Percentiles rank a stretch among this genome's conserved stretches.
These are phyloP conservation scores for Holacanthella duospinosa DNA, from an alignment of 2,888 invertebrate genomes.

Conservation along the genomic window DNA sequence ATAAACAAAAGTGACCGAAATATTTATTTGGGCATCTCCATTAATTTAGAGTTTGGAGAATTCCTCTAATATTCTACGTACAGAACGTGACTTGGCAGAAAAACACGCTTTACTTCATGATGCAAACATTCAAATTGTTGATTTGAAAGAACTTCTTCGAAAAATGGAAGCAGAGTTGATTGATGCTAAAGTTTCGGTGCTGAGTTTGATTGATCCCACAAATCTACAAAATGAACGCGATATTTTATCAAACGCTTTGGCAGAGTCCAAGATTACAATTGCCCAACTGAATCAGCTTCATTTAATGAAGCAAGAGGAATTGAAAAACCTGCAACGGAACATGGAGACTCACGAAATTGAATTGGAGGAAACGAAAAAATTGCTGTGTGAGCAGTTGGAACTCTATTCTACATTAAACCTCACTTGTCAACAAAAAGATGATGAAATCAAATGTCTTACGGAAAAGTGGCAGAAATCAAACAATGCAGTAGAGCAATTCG, in stretches of 20 bases:
- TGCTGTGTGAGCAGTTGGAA: not conserved
- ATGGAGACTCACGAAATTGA: not conserved
- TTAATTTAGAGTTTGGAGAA: not conserved
- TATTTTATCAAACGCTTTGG: not conserved
- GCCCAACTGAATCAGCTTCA: not conserved
- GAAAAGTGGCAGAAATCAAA: not conserved
- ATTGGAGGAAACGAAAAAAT: not conserved
- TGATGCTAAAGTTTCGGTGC: not conserved
- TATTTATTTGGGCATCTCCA: too few species aligned
- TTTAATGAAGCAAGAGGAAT: not conserved
- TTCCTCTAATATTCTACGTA: not conserved
- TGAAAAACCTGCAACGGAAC: not conserved
- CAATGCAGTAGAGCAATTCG: not conserved
- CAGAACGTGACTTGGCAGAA: not conserved
- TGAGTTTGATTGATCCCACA: not conserved
- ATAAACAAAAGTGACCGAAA: too few species aligned
- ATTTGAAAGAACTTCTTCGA: not conserved
- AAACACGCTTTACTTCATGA: not conserved
- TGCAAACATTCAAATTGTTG: not conserved
- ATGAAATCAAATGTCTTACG: not conserved
- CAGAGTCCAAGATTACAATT: not conserved
- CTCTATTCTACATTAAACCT: not conserved
- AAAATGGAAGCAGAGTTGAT: not conserved
- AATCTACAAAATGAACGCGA: not conserved
- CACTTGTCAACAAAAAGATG: not conserved